Evolutionary conservation across 1,140 invertebrate species (phyloP), one percentile per base, ranked within the genome.

Genomic region (Cyrtorhinus lividipennis): DNA sequence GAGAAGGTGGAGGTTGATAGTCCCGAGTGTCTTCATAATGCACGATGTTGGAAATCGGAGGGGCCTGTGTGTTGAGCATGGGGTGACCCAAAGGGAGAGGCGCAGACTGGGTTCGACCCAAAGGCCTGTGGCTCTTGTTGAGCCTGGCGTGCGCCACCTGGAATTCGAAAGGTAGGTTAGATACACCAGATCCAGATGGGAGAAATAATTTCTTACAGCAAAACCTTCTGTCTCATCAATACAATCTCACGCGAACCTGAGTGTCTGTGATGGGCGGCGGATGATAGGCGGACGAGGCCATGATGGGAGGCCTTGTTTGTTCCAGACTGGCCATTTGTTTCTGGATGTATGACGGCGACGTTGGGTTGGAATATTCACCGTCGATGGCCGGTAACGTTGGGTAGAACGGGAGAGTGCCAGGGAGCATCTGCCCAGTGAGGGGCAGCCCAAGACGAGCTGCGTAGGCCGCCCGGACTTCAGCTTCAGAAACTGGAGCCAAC

Each of bases 51-150:
- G 66, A 66, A 63, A 38, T 3, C 75, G 73, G 13, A 74, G 45
- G 45, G 8, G 56, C 53, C 20, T 27, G 24, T 8, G 74, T 10
- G 67, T 87, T 86, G 45, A 98, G 80, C 80, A 93, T 84, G 24
- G 92, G 92, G 77, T 95, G 90, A 1, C 92, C 92, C n/a, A 98
- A 77, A 24, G 94, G 94, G 67, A 97, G 74, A 0, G 95, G 93
- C 2, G 92, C 92, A 12, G 88, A 92, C 73, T 94, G 90, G n/a
- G 92, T 94, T 69, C 92, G 81, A 64, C 90, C 90, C 72, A 95
- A 79, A 64, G 90, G 89, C 67, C 90, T 80, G 69, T 85, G 83
- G 67, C 82, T 77, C 76, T 87, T 87, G 73, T 81, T 81, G 24
- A 90, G 79, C 70, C 87, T 81, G 66, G 85, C 84, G 70, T 62